Percentiles rank a stretch among this genome's conserved stretches.
These are phyloP conservation scores for Lethenteron reissneri DNA, from an alignment of 2,113 vertebrate species.

Conservation along the genomic window DNA sequence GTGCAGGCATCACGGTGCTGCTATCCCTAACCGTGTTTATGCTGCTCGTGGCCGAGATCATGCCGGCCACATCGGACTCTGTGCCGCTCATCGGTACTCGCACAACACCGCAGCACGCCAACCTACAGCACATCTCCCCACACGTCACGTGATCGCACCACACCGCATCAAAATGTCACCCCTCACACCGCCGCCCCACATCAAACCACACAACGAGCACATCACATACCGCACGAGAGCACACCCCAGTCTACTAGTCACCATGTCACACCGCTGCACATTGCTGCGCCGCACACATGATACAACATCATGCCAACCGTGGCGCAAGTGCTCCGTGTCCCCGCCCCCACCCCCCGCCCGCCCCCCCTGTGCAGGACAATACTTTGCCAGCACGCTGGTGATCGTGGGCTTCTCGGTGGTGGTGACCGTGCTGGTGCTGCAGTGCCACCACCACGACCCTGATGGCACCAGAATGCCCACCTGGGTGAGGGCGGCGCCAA, in stretches of 20 bases:
- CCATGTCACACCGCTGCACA: too few species aligned
- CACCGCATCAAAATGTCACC: too few species aligned
- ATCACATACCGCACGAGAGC: too few species aligned
- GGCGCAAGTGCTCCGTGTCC: too few species aligned
- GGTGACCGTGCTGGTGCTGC: constrained; percentile 37
- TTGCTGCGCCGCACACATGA: too few species aligned
- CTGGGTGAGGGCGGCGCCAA: constrained; percentile 25
- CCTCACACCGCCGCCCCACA: too few species aligned
- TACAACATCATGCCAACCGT: too few species aligned
- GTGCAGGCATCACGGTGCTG: constrained; percentile 72
- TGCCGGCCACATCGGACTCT: constrained; percentile 81
- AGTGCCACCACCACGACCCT: constrained; percentile 44
- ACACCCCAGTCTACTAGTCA: too few species aligned
- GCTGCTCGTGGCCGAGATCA: constrained; percentile 78
- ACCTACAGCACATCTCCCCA: too few species aligned
- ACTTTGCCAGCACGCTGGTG: constrained; percentile 46
- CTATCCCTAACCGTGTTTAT: constrained; percentile 83
- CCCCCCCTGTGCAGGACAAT: constrained; percentile 24
- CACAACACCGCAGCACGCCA: background rate
- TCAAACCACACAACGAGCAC: too few species aligned
- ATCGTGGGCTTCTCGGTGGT: constrained; percentile 45
- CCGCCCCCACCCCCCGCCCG: too few species aligned
- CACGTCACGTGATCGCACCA: too few species aligned
- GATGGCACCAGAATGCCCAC: constrained; percentile 38
- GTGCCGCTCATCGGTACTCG: constrained; percentile 76